Evolutionary conservation across 2,113 vertebrate genomes (phyloP).

Genomic region (Semicossyphus pulcher): DNA sequence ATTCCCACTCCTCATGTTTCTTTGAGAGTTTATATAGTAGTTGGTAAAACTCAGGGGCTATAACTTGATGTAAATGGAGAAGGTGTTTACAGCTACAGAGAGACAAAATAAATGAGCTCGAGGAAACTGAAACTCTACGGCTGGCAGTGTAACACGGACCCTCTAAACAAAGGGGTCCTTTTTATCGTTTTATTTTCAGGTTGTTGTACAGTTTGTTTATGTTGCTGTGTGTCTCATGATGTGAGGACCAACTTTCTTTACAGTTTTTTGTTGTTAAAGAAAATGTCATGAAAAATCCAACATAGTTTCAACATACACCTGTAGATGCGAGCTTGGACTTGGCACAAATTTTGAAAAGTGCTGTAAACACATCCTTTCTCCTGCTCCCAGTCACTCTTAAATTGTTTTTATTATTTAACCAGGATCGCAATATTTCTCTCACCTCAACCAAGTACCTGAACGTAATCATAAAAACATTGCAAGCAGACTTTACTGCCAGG

Average conservation of each 20-base stretch:
- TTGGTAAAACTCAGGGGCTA: constrained; percentile 33
- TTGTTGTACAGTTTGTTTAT: constrained; percentile 21
- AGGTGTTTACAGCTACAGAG: constrained; percentile 55
- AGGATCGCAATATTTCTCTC: too few relatives aligned
- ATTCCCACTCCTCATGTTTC: constrained; percentile 43
- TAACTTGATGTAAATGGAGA: constrained; percentile 54
- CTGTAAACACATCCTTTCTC: too few relatives aligned
- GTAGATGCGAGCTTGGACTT: too few relatives aligned
- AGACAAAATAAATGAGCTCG: constrained; percentile 49
- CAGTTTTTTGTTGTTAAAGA: background rate
- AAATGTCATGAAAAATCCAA: too few relatives aligned
- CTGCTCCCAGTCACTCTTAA: too few relatives aligned
- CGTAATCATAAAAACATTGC: too few relatives aligned
- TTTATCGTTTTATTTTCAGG: constrained; percentile 44
- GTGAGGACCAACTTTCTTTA: background rate
- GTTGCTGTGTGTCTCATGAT: constrained; percentile 2
- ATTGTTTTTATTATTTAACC: too few relatives aligned
- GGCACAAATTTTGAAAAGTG: too few relatives aligned
- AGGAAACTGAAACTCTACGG: constrained; percentile 42
- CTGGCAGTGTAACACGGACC: constrained; percentile 32
- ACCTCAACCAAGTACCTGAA: too few relatives aligned
- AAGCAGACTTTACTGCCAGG: too few relatives aligned
- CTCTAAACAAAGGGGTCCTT: constrained; percentile 42
- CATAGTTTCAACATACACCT: too few relatives aligned
- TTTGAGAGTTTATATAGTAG: constrained; percentile 32